Evolutionary conservation across 2,797 vertebrate species (phyloP).

Genomic region (Lycodopsis pacificus): DNA sequence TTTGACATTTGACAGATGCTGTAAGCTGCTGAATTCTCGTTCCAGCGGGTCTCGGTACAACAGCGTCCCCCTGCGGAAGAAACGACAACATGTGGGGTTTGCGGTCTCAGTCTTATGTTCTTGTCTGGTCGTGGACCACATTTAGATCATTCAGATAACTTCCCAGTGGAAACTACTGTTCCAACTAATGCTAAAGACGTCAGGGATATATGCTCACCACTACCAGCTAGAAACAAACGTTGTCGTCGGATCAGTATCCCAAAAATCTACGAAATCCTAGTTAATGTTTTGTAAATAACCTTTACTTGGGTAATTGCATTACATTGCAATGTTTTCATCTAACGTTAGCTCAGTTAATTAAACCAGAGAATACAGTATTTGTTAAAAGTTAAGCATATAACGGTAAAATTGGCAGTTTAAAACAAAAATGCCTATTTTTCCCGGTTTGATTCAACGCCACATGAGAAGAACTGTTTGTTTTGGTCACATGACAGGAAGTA

Average conservation of each 20-base stretch:
- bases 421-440: rapidly evolving
- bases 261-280: background rate
- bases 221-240: background rate
- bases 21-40: background rate
- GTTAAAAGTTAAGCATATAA: background rate
- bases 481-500: conserved; percentile 82
- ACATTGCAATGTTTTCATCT: background rate
- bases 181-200: background rate
- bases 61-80: conserved; percentile 1
- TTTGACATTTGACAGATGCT: background rate
- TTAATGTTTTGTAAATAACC: background rate
- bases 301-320: background rate
- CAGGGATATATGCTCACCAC: background rate
- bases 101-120: background rate
- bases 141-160: background rate
- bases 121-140: background rate
- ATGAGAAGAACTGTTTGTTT: conserved; percentile 70
- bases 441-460: background rate
- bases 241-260: background rate
- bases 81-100: background rate
- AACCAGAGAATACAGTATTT: background rate
- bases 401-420: background rate
- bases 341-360: too few species aligned
- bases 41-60: background rate
- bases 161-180: background rate